Base-by-base conservation (phyloP, 1,140 invertebrate species). In the Cotesia vestalis region DNA sequence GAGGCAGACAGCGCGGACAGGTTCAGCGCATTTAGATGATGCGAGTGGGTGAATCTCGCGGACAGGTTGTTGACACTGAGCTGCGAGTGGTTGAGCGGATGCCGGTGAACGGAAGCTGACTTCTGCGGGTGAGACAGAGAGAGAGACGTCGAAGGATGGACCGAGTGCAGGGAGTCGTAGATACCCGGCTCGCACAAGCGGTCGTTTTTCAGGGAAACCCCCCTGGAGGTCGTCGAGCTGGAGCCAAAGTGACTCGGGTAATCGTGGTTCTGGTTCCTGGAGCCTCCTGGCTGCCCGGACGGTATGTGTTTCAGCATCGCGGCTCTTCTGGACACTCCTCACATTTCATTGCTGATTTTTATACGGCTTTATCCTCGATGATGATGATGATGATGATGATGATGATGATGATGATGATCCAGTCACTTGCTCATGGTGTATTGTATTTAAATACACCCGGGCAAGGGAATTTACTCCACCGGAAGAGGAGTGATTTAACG, bases 1-100 rank as follows among this genome's bases (percentile, higher is more conserved):
- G 92, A 92, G 8, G 87, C 87, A 67, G 87, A 89, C 34, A 93
- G 83, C 3, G 91, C 91, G 36, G 91, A 92, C 17, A 93, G 89
- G 83, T 93, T 93, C 52, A 93, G 86, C 4, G 90, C 6, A 46
- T 46, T 46, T 11, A 46, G 88, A 69, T 91, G 88, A 69, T 91
- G 89, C 67, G 83, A 84, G 55, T 88, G 82, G 59, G 84, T 85
- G 35, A 86, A 59, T 67, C 83, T 73, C 55, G 86, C 84, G 2
- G 83, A 85, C 4, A 86, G 73, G 66, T 86, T 87, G 73, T 86
- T 86, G 9, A 86, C 83, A 75, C 85, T 86, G 14, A 85, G 75
- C 68, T 87, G 85, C 4, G 85, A 85, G 51, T 86, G 85, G 68
- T 85, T 86, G 12, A 86, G 64, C 4, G 84, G 81, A 51, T 85